These are phyloP conservation scores for Psophia crepitans DNA, from an alignment of 2,113 vertebrate species.

Conservation along the genomic window DNA sequence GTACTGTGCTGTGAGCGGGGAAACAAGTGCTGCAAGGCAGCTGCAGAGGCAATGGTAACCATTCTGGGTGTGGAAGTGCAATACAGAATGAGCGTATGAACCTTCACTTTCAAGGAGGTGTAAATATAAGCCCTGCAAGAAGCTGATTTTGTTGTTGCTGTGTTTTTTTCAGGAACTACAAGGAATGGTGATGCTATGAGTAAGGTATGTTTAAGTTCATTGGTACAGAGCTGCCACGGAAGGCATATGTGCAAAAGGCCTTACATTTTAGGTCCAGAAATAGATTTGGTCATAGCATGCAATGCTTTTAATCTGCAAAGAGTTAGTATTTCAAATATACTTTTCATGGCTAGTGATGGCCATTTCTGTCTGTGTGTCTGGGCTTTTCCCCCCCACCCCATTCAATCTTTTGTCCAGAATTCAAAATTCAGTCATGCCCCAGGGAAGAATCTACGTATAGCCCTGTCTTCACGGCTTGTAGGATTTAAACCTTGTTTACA, in stretches of 20 bases:
- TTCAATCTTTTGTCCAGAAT: not conserved
- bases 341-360: not conserved
- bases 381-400: too few relatives aligned
- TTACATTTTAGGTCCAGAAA: not conserved
- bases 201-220: not conserved
- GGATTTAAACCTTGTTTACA: not conserved
- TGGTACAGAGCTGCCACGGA: not conserved
- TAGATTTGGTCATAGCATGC: not conserved
- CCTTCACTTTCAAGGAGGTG: not conserved
- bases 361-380: not conserved
- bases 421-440: not conserved
- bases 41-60: not conserved
- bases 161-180: slow-evolving; percentile 1
- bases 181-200: not conserved
- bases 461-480: not conserved
- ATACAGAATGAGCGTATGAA: not conserved
- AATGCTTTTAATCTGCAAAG: not conserved
- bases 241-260: not conserved
- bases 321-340: not conserved
- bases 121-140: not conserved
- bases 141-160: not conserved
- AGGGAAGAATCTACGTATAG: not conserved
- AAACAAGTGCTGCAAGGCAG: not conserved
- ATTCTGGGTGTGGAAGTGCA: not conserved
- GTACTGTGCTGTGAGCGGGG: not conserved